A percentile compares a stretch with the other conserved stretches of the same genome.
These are phyloP conservation scores for Bothrops alternatus DNA, from an alignment of 2,797 vertebrate species.

Conservation along the genomic window DNA sequence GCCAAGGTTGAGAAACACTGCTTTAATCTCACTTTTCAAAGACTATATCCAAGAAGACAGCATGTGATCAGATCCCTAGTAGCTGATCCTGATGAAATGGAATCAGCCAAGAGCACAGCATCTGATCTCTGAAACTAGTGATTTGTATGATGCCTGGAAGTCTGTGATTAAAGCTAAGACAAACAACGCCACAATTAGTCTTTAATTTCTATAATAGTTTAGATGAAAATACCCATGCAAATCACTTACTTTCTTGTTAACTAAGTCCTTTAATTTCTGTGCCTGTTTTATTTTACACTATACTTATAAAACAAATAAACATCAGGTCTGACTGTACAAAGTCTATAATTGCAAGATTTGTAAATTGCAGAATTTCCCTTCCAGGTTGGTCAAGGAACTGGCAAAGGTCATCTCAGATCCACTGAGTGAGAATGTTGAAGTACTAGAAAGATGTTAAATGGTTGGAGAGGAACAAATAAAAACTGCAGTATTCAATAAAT, in stretches of 20 bases:
- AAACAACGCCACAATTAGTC: slow-evolving; percentile 34
- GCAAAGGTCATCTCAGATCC: neutral
- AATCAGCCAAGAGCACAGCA: slow-evolving; percentile 48
- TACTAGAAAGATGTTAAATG: neutral
- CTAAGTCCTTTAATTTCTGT: slow-evolving; percentile 49
- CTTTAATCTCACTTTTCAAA: neutral
- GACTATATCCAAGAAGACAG: neutral
- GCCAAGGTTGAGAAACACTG: neutral
- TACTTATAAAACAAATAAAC: neutral
- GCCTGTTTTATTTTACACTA: neutral
- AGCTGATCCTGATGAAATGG: neutral
- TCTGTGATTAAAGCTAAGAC: slow-evolving; percentile 51
- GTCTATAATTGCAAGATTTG: neutral
- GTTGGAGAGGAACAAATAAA: neutral
- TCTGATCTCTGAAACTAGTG: slow-evolving; percentile 38
- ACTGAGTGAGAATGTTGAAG: neutral
- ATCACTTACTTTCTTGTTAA: slow-evolving; percentile 45
- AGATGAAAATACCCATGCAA: slow-evolving; percentile 18
- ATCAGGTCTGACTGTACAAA: neutral
- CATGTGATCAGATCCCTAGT: neutral
- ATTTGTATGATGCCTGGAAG: slow-evolving; percentile 34
- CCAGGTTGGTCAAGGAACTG: neutral
- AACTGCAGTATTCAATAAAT: neutral
- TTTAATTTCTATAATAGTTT: slow-evolving; percentile 31
- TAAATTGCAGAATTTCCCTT: neutral